Percentiles rank a stretch among this genome's conserved stretches.
Conservation (phyloP, 2,888 invertebrate genomes). For the Calameuta idolon region DNA sequence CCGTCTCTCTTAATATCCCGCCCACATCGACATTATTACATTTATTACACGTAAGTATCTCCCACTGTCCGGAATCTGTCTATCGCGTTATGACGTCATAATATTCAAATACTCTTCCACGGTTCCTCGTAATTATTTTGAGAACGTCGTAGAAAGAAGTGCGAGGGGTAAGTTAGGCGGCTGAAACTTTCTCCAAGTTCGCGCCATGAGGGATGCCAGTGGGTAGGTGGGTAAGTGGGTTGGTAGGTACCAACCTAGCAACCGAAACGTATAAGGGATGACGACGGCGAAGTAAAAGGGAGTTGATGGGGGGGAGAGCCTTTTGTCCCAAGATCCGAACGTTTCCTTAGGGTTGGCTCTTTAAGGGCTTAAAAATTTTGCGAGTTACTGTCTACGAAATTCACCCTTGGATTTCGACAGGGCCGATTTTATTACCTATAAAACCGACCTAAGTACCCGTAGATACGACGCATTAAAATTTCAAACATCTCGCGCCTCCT, state of each 20-base stretch:
- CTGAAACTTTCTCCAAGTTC: not conserved
- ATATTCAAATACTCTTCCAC: not conserved
- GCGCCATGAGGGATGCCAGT: not conserved
- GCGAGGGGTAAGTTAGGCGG: not conserved
- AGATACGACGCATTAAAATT: slow-evolving; percentile 10
- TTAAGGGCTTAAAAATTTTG: slow-evolving; percentile 2
- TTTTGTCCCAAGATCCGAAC: not conserved
- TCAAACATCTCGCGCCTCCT: slow-evolving; percentile 1
- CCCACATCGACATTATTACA: not conserved
- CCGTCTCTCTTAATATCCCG: not conserved
- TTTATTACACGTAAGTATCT: not conserved
- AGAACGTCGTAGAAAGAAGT: not conserved
- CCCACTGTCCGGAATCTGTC: not conserved
- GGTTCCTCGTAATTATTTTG: not conserved
- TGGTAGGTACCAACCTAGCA: not conserved
- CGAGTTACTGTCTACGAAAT: not conserved
- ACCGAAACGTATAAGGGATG: not conserved
- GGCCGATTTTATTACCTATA: slow-evolving; percentile 8
- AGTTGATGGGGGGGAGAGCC: not conserved
- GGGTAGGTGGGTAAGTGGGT: not conserved
- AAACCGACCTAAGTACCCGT: not conserved
- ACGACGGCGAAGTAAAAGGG: not conserved
- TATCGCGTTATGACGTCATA: not conserved
- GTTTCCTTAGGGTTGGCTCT: not conserved
- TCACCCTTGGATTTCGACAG: slow-evolving; percentile 1